Evolutionary conservation across 2,888 invertebrate genomes (phyloP).

Genomic region (Drosophila robusta): DNA sequence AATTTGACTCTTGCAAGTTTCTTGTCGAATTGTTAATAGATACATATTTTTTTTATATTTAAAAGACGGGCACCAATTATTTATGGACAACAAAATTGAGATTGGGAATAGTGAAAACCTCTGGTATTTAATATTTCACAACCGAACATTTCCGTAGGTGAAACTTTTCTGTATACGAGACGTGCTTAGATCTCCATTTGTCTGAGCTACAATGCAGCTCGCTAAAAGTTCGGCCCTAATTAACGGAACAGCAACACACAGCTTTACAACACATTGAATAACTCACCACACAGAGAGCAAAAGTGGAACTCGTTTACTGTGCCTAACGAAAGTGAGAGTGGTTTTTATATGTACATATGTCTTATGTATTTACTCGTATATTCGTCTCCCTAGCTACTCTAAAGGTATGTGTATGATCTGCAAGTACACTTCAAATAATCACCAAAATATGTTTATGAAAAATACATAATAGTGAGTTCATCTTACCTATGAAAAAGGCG

Average conservation of each 20-base stretch:
- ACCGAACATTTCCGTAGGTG: conserved; percentile 65
- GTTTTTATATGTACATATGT: conserved; percentile 14
- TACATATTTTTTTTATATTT: neutral
- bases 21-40: neutral
- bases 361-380: conserved; percentile 5
- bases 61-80: conserved; percentile 1
- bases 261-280: conserved; percentile 66
- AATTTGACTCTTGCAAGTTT: neutral
- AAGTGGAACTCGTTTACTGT: conserved; percentile 69
- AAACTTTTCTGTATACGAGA: conserved; percentile 65
- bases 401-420: neutral
- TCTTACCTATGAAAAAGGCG: too few relatives aligned
- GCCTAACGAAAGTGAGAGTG: conserved; percentile 74
- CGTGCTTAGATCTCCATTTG: conserved; percentile 63
- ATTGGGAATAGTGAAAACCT: conserved; percentile 16
- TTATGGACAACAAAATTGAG: neutral
- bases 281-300: conserved; percentile 68
- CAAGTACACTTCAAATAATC: neutral
- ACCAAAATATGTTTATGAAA: neutral
- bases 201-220: conserved; percentile 62
- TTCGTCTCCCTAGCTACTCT: neutral
- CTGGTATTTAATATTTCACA: conserved; percentile 46
- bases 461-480: neutral
- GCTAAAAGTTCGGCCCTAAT: conserved; percentile 64
- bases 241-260: conserved; percentile 58